Percentiles rank a stretch among this genome's conserved stretches.
Conservation (phyloP, 2,888 invertebrate genomes). For the Leucoptera coffeella region DNA sequence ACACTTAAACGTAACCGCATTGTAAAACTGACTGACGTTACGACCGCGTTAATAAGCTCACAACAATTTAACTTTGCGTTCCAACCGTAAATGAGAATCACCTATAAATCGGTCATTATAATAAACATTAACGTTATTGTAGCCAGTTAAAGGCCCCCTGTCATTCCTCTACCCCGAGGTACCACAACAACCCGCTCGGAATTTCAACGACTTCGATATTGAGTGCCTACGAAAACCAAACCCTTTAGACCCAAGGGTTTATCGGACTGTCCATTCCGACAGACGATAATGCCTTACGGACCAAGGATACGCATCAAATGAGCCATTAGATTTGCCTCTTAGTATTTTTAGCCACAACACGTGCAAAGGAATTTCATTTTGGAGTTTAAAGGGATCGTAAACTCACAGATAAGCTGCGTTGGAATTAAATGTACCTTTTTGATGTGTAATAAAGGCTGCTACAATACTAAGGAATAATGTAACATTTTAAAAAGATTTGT, state of each 20-base stretch:
- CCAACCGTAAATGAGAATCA: slow-evolving; percentile 37
- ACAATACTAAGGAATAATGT: too few relatives aligned
- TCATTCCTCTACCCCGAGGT: slow-evolving; percentile 15
- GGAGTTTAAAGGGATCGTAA: slow-evolving; percentile 8
- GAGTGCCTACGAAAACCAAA: slow-evolving; percentile 41
- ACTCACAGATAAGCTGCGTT: background rate
- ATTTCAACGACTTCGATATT: slow-evolving; percentile 51
- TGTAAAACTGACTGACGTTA: slow-evolving; percentile 27
- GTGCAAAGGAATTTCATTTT: slow-evolving; percentile 16
- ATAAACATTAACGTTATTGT: slow-evolving; percentile 47
- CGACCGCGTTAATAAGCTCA: slow-evolving; percentile 30
- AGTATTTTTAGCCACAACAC: slow-evolving; percentile 14
- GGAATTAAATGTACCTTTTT: background rate
- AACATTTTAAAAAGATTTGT: too few relatives aligned
- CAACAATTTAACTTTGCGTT: slow-evolving; percentile 25
- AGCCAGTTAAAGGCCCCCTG: slow-evolving; percentile 23
- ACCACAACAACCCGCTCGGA: slow-evolving; percentile 40
- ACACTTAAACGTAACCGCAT: slow-evolving; percentile 26
- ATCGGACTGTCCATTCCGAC: slow-evolving; percentile 36
- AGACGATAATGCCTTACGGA: slow-evolving; percentile 30
- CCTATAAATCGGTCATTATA: slow-evolving; percentile 47
- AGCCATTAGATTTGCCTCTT: slow-evolving; percentile 19
- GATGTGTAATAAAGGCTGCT: too few relatives aligned
- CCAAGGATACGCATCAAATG: slow-evolving; percentile 22
- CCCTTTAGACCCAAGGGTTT: slow-evolving; percentile 39